Evolutionary conservation across 2,888 invertebrate genomes (phyloP).

Genomic region (Corbicula japonica): DNA sequence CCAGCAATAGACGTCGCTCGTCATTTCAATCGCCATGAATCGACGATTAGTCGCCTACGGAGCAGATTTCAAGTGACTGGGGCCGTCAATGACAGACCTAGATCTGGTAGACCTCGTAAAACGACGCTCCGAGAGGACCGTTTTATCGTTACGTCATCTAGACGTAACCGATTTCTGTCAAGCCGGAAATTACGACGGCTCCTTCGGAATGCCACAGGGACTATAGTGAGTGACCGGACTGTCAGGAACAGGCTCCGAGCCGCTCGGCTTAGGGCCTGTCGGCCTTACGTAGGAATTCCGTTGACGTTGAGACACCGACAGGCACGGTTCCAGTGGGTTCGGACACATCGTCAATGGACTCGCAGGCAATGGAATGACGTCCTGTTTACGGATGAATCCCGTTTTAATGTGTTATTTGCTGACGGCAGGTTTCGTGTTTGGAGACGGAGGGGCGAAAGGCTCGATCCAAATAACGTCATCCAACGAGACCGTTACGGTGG

Average conservation of each 20-base stretch:
- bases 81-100: no score
- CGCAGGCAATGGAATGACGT: not conserved
- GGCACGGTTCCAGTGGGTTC: not conserved
- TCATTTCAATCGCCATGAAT: not conserved
- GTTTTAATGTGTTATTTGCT: not conserved
- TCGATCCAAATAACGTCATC: not conserved
- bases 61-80: no score
- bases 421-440: not conserved
- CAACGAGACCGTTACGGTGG: not conserved
- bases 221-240: no score
- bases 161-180: no score
- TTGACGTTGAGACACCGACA: not conserved
- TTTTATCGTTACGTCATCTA: no score
- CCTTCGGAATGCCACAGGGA: no score
- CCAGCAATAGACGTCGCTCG: conserved; percentile 6
- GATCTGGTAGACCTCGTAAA: no score
- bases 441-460: not conserved
- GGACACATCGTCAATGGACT: not conserved
- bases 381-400: not conserved
- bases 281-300: not conserved
- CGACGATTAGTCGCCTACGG: no score
- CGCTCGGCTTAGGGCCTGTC: no score
- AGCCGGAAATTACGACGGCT: no score
- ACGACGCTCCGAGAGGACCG: no score
- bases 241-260: no score